Evolutionary conservation across 2,888 invertebrate species (phyloP).

Genomic region (Melinaea marsaeus): DNA sequence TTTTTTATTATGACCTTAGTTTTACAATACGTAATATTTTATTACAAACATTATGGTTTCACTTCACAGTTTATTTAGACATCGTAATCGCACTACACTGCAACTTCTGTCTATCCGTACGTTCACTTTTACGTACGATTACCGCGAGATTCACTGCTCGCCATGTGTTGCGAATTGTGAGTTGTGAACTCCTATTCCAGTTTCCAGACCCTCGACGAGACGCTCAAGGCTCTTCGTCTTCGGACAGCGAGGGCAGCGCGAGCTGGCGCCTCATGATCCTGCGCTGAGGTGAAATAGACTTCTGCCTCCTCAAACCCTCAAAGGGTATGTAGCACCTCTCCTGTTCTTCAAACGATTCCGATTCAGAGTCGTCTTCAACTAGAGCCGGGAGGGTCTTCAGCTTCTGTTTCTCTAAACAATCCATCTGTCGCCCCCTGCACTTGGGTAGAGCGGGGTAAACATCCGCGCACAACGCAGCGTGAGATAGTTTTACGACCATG

Average conservation of each 20-base stretch:
- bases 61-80: constrained; percentile 37
- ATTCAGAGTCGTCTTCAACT: constrained; percentile 42
- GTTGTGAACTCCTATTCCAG: constrained; percentile 60
- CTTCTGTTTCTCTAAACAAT: constrained; percentile 38
- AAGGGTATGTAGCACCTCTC: constrained; percentile 53
- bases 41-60: constrained; percentile 31
- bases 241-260: constrained; percentile 67
- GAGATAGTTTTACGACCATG: constrained; percentile 44
- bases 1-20: constrained; percentile 34
- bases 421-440: constrained; percentile 37
- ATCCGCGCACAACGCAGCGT: constrained; percentile 39
- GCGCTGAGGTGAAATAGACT: constrained; percentile 64
- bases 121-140: constrained; percentile 26
- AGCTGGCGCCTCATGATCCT: constrained; percentile 60
- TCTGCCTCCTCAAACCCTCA: constrained; percentile 63
- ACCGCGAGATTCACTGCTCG: constrained; percentile 25
- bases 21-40: constrained; percentile 29
- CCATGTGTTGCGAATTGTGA: constrained; percentile 26
- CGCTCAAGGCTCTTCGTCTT: constrained; percentile 72
- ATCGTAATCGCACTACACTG: constrained; percentile 27
- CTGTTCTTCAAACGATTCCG: constrained; percentile 36
- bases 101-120: constrained; percentile 17
- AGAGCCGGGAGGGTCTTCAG: constrained; percentile 37
- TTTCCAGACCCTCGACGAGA: constrained; percentile 24
- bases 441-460: constrained; percentile 39